Conservation (phyloP, 2,888 invertebrate genomes). For the Gymnocheta viridis region DNA sequence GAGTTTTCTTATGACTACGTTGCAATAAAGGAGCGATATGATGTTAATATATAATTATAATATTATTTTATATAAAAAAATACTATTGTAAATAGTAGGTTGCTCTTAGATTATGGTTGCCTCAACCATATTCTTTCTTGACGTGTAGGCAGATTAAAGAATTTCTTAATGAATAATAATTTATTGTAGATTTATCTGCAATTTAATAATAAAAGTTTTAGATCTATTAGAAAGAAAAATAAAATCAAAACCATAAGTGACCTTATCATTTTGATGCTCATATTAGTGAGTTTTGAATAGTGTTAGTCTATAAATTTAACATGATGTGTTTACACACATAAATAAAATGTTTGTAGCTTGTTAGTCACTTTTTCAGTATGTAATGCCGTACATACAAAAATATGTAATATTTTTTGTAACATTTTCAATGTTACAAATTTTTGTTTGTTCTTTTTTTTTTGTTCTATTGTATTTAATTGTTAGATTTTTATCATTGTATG, state of each 20-base stretch:
- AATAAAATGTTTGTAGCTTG: background rate
- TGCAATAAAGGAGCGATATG: too few relatives aligned
- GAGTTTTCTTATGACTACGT: too few relatives aligned
- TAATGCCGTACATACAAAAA: background rate
- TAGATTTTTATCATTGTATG: slow-evolving; percentile 66
- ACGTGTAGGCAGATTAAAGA: too few relatives aligned
- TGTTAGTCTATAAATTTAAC: background rate
- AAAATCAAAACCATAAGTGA: background rate
- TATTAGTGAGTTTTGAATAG: background rate
- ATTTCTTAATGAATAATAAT: too few relatives aligned
- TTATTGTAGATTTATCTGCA: too few relatives aligned
- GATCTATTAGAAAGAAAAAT: background rate
- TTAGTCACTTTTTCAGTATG: background rate
- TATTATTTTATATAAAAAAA: too few relatives aligned
- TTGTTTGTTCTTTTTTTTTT: background rate
- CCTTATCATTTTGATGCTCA: background rate
- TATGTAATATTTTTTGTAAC: background rate
- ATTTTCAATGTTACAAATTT: background rate
- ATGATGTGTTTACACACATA: background rate
- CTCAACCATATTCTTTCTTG: too few relatives aligned
- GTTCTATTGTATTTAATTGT: slow-evolving; percentile 59
- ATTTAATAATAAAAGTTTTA: too few relatives aligned
- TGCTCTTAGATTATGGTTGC: too few relatives aligned
- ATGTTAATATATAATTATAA: too few relatives aligned
- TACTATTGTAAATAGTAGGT: too few relatives aligned